Evolutionary conservation across 2,888 invertebrate species (phyloP).

Genomic region (Netelia inedita): DNA sequence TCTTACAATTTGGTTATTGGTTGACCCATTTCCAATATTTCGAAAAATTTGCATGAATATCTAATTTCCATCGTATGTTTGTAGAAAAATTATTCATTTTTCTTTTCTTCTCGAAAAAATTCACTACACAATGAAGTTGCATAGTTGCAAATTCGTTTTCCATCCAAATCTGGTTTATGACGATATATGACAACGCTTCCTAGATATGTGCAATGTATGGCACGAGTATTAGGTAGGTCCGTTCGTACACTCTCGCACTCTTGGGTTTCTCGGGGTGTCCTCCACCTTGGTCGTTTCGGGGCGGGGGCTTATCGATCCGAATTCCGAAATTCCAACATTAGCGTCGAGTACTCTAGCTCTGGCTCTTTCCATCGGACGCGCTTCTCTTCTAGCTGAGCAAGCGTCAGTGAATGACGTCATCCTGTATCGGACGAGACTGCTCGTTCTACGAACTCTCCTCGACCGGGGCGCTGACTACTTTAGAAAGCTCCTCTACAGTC

Average conservation of each 20-base stretch:
- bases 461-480: conserved; percentile 41
- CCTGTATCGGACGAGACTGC: conserved; percentile 60
- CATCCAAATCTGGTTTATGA: no score
- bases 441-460: conserved; percentile 59
- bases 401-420: conserved; percentile 71
- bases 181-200: not conserved
- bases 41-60: no score
- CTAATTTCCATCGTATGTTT: no score
- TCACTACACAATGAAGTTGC: no score
- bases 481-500: conserved; percentile 18
- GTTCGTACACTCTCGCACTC: conserved; percentile 58
- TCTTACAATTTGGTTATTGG: no score
- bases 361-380: conserved; percentile 58
- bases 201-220: conserved; percentile 13
- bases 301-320: conserved; percentile 68
- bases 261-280: conserved; percentile 46
- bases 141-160: no score
- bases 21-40: no score
- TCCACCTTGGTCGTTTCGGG: conserved; percentile 60
- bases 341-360: conserved; percentile 68
- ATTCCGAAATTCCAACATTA: conserved; percentile 73
- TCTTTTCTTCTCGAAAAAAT: no score
- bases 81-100: not conserved
- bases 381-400: conserved; percentile 65
- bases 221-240: conserved; percentile 59